phyloP scores from a whole-genome alignment of 2,888 invertebrate species.

The Spodoptera picta region DNA sequence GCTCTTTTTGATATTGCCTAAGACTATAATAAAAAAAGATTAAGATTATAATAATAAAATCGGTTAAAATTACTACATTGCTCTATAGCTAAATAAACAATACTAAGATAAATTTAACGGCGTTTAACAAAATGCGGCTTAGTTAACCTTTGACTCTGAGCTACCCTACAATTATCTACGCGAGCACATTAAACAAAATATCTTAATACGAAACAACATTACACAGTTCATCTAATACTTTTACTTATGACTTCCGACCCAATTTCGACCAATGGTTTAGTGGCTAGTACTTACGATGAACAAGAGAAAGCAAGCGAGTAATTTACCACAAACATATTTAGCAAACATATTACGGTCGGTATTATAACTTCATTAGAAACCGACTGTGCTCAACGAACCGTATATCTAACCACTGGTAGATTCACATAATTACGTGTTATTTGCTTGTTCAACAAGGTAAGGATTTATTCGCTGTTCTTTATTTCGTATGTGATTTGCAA shows the following conservation, averaged over 20 bases:
- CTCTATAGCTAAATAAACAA: too few relatives aligned
- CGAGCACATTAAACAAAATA: too few relatives aligned
- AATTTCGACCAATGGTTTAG: slow-evolving; percentile 28
- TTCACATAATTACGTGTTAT: slow-evolving; percentile 63
- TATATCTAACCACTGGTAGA: slow-evolving; percentile 55
- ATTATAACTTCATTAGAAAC: slow-evolving; percentile 68
- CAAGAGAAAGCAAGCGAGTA: slow-evolving; percentile 47
- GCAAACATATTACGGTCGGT: slow-evolving; percentile 50
- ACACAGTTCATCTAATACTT: slow-evolving; percentile 7
- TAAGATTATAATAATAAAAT: too few relatives aligned
- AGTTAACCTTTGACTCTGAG: too few relatives aligned
- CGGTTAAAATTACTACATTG: too few relatives aligned
- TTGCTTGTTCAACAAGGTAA: slow-evolving; percentile 44
- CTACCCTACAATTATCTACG: too few relatives aligned
- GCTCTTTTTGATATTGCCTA: too few relatives aligned
- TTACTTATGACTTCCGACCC: slow-evolving; percentile 20
- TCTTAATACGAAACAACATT: neutral
- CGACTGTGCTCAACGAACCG: slow-evolving; percentile 59
- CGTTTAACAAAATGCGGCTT: too few relatives aligned
- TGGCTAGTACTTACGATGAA: slow-evolving; percentile 20
- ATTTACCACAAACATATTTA: slow-evolving; percentile 59
- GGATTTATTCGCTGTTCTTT: slow-evolving; percentile 30
- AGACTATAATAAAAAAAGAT: too few relatives aligned
- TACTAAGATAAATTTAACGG: too few relatives aligned
- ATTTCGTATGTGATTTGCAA: slow-evolving; percentile 29